Percentiles rank a stretch among this genome's conserved stretches.
Conservation (phyloP, 1,140 invertebrate species). For the Dolichoris vasculosae region DNA sequence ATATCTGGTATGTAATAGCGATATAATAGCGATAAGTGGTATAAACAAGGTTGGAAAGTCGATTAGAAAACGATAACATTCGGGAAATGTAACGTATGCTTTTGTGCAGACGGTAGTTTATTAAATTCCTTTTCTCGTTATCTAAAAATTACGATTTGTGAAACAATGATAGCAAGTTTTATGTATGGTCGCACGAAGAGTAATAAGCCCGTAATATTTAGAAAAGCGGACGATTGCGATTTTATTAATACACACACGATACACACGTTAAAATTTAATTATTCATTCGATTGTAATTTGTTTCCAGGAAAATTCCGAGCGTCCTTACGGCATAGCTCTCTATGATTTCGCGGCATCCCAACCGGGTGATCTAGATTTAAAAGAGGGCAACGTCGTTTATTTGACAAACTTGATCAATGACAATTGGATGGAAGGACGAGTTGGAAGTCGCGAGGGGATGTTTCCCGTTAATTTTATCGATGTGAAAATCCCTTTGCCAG, state of each 20-base stretch:
- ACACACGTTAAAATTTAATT: neutral
- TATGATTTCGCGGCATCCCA: conserved; percentile 84
- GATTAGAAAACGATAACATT: neutral
- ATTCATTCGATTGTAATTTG: conserved; percentile 14
- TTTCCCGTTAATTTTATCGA: conserved; percentile 88
- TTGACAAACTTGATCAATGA: conserved; percentile 81
- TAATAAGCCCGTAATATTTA: too few relatives aligned
- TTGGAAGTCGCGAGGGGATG: conserved; percentile 81
- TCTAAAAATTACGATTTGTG: neutral
- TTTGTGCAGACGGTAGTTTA: neutral
- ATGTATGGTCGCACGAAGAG: neutral
- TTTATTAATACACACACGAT: too few relatives aligned
- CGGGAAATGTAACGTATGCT: neutral
- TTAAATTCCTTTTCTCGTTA: neutral
- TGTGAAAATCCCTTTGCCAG: conserved; percentile 81
- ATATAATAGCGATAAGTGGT: neutral
- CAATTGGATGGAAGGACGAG: conserved; percentile 86
- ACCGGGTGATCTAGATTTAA: conserved; percentile 82
- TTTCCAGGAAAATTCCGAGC: conserved; percentile 65
- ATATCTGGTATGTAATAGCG: too few relatives aligned
- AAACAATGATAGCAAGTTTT: too few relatives aligned
- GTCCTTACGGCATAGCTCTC: conserved; percentile 82
- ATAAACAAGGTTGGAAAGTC: neutral
- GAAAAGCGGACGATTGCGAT: too few relatives aligned
- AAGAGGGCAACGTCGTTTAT: conserved; percentile 83